Evolutionary conservation across 2,797 vertebrate species (phyloP).

Genomic region (Leuciscus waleckii): DNA sequence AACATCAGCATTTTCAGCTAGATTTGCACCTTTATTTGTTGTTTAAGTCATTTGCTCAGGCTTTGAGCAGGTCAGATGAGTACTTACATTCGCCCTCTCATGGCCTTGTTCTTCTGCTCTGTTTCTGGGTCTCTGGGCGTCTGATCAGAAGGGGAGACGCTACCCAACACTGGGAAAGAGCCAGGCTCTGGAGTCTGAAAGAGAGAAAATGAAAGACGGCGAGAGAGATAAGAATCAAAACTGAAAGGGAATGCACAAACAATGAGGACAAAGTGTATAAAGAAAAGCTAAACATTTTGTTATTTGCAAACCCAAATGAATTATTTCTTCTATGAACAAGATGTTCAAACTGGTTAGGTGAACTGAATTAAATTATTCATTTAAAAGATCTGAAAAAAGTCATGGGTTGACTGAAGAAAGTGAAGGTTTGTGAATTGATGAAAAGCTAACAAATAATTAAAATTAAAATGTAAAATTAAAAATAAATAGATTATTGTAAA

Average conservation of each 20-base stretch:
- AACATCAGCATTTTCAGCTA: neutral
- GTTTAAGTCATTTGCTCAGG: neutral
- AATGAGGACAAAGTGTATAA: neutral
- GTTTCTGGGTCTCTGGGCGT: constrained; percentile 91
- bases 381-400: neutral
- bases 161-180: constrained; percentile 76
- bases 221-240: neutral
- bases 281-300: neutral
- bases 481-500: neutral
- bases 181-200: constrained; percentile 85
- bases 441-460: neutral
- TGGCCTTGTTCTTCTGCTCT: constrained; percentile 92
- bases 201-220: constrained; percentile 17
- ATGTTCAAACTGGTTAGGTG: neutral
- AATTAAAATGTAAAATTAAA: neutral
- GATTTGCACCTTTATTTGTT: neutral
- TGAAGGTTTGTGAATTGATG: neutral
- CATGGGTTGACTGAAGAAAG: neutral
- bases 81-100: constrained; percentile 95
- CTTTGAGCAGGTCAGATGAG: neutral
- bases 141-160: constrained; percentile 79
- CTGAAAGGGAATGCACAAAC: neutral
- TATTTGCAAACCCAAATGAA: neutral
- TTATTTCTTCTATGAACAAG: neutral
- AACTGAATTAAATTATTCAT: neutral